Conservation (phyloP, 2,113 vertebrate genomes). For the Sus scrofa region DNA sequence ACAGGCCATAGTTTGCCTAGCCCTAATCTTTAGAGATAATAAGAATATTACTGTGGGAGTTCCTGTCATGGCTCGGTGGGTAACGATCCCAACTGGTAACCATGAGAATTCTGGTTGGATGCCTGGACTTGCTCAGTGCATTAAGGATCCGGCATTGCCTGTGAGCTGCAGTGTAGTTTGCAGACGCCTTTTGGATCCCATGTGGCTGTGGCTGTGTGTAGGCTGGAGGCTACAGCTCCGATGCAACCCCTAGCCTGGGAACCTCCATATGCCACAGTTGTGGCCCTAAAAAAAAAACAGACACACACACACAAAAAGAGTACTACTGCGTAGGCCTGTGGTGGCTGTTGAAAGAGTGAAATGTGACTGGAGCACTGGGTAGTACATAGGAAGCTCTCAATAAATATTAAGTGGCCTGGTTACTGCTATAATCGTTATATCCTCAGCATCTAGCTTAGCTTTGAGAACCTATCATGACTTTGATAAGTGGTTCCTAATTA, state of each 20-base stretch:
- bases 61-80: too few species aligned
- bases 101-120: too few species aligned
- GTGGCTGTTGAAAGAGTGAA: background rate
- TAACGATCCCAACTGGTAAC: too few species aligned
- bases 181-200: too few species aligned
- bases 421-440: background rate
- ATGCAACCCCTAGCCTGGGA: too few species aligned
- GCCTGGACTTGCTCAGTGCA: too few species aligned
- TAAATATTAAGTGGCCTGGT: background rate
- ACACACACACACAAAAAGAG: background rate
- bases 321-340: background rate
- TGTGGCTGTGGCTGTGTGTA: too few species aligned
- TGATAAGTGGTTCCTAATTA: background rate
- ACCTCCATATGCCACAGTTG: too few species aligned
- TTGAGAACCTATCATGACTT: background rate
- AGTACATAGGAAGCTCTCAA: background rate
- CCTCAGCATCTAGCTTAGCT: background rate
- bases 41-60: background rate
- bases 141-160: too few species aligned
- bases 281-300: too few species aligned
- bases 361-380: background rate
- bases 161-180: too few species aligned
- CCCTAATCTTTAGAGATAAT: background rate
- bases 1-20: background rate
- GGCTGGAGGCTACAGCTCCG: too few species aligned